These are phyloP conservation scores for Chloroclysta siterata DNA, from an alignment of 2,888 invertebrate genomes.

Conservation along the genomic window DNA sequence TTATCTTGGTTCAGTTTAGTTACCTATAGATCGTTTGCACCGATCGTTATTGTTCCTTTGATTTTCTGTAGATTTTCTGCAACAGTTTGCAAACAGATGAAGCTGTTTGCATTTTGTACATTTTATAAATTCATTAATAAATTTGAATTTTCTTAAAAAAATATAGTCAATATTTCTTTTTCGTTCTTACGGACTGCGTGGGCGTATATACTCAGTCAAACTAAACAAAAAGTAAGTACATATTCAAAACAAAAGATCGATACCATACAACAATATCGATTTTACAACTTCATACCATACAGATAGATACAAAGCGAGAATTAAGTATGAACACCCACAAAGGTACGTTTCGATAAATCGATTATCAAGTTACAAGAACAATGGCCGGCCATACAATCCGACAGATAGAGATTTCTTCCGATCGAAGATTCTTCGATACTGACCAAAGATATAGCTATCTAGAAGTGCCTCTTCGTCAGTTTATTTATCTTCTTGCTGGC, in stretches of 20 bases:
- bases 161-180: no score
- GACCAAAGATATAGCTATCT: constrained; percentile 20
- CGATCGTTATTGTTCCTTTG: no score
- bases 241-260: constrained; percentile 21
- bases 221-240: neutral
- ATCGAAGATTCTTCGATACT: constrained; percentile 40
- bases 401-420: constrained; percentile 45
- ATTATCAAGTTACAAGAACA: constrained; percentile 78
- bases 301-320: constrained; percentile 48
- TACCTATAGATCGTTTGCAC: no score
- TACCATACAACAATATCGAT: constrained; percentile 26
- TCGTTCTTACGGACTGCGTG: neutral
- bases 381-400: constrained; percentile 62
- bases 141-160: no score
- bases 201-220: neutral
- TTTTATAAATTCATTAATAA: no score
- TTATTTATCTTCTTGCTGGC: neutral
- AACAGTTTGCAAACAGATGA: no score
- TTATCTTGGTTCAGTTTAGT: no score
- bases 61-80: no score
- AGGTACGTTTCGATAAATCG: constrained; percentile 68
- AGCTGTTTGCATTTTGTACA: no score
- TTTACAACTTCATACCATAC: constrained; percentile 36
- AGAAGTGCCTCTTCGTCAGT: constrained; percentile 13
- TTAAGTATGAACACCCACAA: constrained; percentile 60